Evolutionary conservation across 2,113 vertebrate species (phyloP), one percentile per base, ranked within the genome.

Genomic region (Dendrocopos noguchii): DNA sequence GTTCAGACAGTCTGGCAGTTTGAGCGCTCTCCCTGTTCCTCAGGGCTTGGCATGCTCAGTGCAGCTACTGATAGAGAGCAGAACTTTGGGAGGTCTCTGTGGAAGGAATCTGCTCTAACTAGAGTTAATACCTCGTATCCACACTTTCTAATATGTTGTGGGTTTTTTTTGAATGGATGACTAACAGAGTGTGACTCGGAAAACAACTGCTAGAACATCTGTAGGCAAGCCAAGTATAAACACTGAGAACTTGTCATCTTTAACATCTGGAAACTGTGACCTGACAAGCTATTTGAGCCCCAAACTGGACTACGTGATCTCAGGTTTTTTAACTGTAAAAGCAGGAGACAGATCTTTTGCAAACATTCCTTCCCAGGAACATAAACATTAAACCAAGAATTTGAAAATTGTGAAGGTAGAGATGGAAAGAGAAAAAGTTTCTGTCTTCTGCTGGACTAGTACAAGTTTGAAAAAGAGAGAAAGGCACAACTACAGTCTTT

Each of bases 401-500:
- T 5, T 4, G n/a, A 46, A 5, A 65, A 59, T 25, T 9, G 0
- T 0, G 53, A 61, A 76, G 21, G 46, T 4, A 9, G 18, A 47
- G 6, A 64, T 34, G 9, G 9, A 66, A 84, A 29, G 14, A 59
- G 19, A 79, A 84, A 18, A 57, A 25, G 7, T 24, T 64, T 77
- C 34, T 77, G 60, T 29, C 28, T 74, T 80, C 82, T 72, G 31
- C 55, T 63, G 11, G 33, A 64, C 27, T 17, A 88, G 21, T 20
- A 29, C 5, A 81, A 86, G 24, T 72, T 75, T 55, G 52, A 46
- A 19, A 12, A 77, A 67, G 19, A 39, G 33, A 47, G 18, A 57
- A 64, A 84, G 10, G 24, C 34, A 13, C 0, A 0, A 50, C 31
- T 50, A 15, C 44, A 86, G 52, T 10, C 8, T 33, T 68, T 77